Percentiles rank a stretch among this genome's conserved stretches.
Evolutionary conservation across 2,888 invertebrate genomes (phyloP).

Genomic region (Octodonta nipae): DNA sequence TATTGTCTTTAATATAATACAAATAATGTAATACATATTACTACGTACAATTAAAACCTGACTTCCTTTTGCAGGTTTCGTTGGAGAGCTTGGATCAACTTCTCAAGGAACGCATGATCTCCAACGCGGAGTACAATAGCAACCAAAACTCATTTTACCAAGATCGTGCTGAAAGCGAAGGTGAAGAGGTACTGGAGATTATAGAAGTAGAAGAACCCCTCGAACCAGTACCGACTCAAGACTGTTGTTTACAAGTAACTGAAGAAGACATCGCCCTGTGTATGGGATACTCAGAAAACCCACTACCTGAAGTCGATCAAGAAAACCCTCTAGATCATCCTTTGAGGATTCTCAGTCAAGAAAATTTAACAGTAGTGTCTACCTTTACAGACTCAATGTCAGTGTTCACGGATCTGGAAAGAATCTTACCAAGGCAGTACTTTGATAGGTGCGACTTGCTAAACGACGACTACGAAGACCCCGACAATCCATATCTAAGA

Average conservation of each 20-base stretch:
- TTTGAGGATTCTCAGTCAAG: constrained; percentile 74
- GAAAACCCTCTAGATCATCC: constrained; percentile 67
- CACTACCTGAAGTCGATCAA: constrained; percentile 58
- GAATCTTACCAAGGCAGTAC: constrained; percentile 46
- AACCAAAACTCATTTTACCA: constrained; percentile 38
- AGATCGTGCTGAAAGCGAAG: constrained; percentile 41
- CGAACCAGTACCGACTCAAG: constrained; percentile 76
- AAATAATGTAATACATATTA: too few species aligned
- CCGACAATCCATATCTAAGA: constrained; percentile 30
- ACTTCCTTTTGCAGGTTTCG: too few species aligned
- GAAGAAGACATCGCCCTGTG: constrained; percentile 85
- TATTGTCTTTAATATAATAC: too few species aligned
- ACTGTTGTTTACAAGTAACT: constrained; percentile 77
- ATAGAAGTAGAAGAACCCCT: constrained; percentile 64
- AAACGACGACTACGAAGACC: constrained; percentile 41
- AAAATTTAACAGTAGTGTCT: constrained; percentile 80
- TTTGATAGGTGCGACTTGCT: constrained; percentile 46
- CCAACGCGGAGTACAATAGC: constrained; percentile 32
- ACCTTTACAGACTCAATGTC: constrained; percentile 70
- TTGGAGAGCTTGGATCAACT: constrained; percentile 69
- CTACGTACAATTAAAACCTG: too few species aligned
- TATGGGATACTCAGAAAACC: constrained; percentile 60
- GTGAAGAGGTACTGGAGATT: constrained; percentile 65
- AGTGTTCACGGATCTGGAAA: constrained; percentile 52
- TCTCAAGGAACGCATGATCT: constrained; percentile 53